Evolutionary conservation across 92 coral and sea anemone species (phyloP), one percentile per base, ranked within the genome.

Genomic region (Epizoanthus fatuus): DNA sequence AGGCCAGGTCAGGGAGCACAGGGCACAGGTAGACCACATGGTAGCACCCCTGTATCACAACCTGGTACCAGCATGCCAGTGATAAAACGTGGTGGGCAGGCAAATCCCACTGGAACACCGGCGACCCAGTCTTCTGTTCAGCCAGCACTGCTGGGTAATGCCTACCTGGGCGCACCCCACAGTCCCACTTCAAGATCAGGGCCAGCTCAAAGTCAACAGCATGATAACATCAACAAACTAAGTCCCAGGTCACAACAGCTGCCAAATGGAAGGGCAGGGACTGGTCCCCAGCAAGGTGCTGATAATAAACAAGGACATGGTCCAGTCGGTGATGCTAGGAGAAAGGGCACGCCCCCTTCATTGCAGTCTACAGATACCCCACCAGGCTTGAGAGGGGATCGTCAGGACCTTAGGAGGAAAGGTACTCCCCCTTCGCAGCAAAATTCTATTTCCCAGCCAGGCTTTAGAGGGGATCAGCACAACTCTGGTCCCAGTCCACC

Each of bases 391-490:
- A 77, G 69, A 77, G 82, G 69, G 9, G 82, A 60, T 39, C 42
- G 25, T 11, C 69, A 59, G 17, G 82, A 60, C 49, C 64, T 42
- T 4, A 35, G 38, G 5, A 68, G 70, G 56, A 77, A 60, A 60
- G 82, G 82, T 10, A 77, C 70, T 19, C 82, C 86, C 16, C 89
- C 93, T 42, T 63, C 84, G 13, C 90, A 85, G 38, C 90, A 78
- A 62, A 80, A 45, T 85, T 40, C 88, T 14, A 40, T 7, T 13
- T 81, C 83, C 14, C 80, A 74, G 65, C 22, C 37, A 37, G 58
- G 58, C 11, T 3, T 29, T 32, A 75, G 67, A 56, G n/a, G 38
- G 37, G 63, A 25, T 38, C 80, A 75, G 80, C 44, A 15, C 0
- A 54, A 13, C 37, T 74, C 80, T 5, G 20, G 16, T 15, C 59